Conservation (phyloP, 1,140 invertebrate species). For the Epicauta chinensis region DNA sequence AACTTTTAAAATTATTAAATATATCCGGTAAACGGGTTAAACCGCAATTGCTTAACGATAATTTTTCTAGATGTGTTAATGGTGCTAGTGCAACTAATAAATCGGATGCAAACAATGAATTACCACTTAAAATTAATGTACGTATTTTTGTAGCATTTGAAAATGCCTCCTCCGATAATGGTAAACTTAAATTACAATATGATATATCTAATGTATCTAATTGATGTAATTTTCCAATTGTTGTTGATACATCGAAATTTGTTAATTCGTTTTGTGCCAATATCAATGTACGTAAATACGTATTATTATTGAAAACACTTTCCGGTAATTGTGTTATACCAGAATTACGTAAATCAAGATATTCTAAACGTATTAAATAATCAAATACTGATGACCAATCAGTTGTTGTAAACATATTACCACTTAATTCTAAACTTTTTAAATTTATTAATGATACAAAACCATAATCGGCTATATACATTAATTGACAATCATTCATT, state of each 20-base stretch:
- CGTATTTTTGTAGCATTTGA: slow-evolving; percentile 60
- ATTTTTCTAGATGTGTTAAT: slow-evolving; percentile 55
- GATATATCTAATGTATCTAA: slow-evolving; percentile 63
- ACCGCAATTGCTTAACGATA: slow-evolving; percentile 61
- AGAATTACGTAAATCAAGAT: slow-evolving; percentile 57
- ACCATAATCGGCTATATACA: slow-evolving; percentile 48
- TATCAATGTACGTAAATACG: slow-evolving; percentile 57
- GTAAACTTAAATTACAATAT: slow-evolving; percentile 59
- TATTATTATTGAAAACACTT: slow-evolving; percentile 59
- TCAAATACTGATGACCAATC: slow-evolving; percentile 56
- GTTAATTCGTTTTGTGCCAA: slow-evolving; percentile 59
- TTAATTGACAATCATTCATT: slow-evolving; percentile 59
- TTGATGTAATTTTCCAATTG: slow-evolving; percentile 58
- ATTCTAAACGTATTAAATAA: slow-evolving; percentile 54
- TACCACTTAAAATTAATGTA: slow-evolving; percentile 58
- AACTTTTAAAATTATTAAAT: slow-evolving; percentile 57
- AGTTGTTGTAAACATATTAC: slow-evolving; percentile 50
- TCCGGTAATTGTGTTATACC: slow-evolving; percentile 55
- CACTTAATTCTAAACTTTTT: slow-evolving; percentile 57
- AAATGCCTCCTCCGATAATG: slow-evolving; percentile 61
- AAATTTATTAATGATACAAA: slow-evolving; percentile 54
- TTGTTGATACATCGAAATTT: slow-evolving; percentile 57
- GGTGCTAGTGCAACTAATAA: slow-evolving; percentile 60
- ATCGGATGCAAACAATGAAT: slow-evolving; percentile 60
- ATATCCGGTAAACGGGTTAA: slow-evolving; percentile 57